Percentiles rank a stretch among this genome's conserved stretches.
Evolutionary conservation across 1,140 invertebrate genomes (phyloP).

Genomic region (Hyles vespertilio): DNA sequence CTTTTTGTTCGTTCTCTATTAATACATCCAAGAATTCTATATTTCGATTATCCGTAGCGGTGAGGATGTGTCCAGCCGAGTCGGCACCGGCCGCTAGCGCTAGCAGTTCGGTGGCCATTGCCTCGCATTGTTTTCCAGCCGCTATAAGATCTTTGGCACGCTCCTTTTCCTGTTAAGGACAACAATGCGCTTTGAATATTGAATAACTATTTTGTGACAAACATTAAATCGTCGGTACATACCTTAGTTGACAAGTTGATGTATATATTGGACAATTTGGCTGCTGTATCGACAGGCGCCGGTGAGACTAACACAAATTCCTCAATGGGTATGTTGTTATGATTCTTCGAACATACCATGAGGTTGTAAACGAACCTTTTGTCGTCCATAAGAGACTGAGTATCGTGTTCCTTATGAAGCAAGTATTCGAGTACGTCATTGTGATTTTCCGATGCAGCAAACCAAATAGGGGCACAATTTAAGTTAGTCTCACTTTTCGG

Average conservation of each 20-base stretch:
- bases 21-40: slow-evolving; percentile 97
- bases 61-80: slow-evolving; percentile 93
- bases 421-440: slow-evolving; percentile 96
- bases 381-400: slow-evolving; percentile 97
- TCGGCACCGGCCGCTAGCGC: slow-evolving; percentile 95
- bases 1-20: slow-evolving; percentile 99
- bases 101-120: slow-evolving; percentile 96
- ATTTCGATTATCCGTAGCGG: slow-evolving; percentile 93
- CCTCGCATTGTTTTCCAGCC: slow-evolving; percentile 96
- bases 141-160: slow-evolving; percentile 96
- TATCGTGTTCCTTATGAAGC: slow-evolving; percentile 98
- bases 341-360: slow-evolving; percentile 98
- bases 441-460: slow-evolving; percentile 97
- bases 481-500: slow-evolving; percentile 94
- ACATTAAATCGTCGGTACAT: slow-evolving; percentile 21
- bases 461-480: slow-evolving; percentile 97
- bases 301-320: slow-evolving; percentile 98
- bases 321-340: slow-evolving; percentile 96
- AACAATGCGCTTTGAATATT: slow-evolving; percentile 6
- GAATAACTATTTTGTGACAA: neutral
- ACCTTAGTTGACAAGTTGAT: slow-evolving; percentile 91
- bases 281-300: slow-evolving; percentile 98
- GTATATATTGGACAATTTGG: slow-evolving; percentile 96
- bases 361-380: slow-evolving; percentile 98
- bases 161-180: slow-evolving; percentile 90